Conservation (phyloP, 2,888 invertebrate species). For the Brachypalpus laphriformis region DNA sequence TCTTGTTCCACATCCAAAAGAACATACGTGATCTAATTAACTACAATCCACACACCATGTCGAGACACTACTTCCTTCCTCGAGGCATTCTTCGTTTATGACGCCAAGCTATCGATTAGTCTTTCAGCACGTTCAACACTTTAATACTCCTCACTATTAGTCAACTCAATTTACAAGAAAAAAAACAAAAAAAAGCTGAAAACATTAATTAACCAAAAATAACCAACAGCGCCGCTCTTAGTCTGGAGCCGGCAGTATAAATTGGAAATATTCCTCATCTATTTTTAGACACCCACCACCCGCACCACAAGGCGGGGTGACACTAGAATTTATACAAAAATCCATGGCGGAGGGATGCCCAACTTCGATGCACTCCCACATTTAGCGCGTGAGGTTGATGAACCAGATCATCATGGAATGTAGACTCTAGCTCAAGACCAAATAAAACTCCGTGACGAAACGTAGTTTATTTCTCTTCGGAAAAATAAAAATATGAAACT, state of each 20-base stretch:
- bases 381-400: constrained; percentile 16
- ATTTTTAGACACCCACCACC: constrained; percentile 16
- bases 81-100: neutral
- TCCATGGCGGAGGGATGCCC: neutral
- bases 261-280: neutral
- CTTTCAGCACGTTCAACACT: constrained; percentile 41
- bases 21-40: constrained; percentile 22
- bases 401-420: constrained; percentile 4
- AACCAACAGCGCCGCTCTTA: neutral
- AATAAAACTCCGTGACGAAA: constrained; percentile 2
- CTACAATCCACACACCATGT: neutral
- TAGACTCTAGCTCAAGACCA: neutral
- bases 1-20: no score
- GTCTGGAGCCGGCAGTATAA: neutral
- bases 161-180: neutral
- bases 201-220: constrained; percentile 34
- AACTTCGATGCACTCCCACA: constrained; percentile 7
- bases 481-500: neutral
- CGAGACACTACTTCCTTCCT: constrained; percentile 8
- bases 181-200: neutral
- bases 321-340: neutral
- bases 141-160: constrained; percentile 1
- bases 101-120: constrained; percentile 35
- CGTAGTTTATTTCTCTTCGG: constrained; percentile 13
- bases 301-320: constrained; percentile 22